phyloP scores from a whole-genome alignment of 2,113 vertebrate species.

The Scartelaos histophorus region DNA sequence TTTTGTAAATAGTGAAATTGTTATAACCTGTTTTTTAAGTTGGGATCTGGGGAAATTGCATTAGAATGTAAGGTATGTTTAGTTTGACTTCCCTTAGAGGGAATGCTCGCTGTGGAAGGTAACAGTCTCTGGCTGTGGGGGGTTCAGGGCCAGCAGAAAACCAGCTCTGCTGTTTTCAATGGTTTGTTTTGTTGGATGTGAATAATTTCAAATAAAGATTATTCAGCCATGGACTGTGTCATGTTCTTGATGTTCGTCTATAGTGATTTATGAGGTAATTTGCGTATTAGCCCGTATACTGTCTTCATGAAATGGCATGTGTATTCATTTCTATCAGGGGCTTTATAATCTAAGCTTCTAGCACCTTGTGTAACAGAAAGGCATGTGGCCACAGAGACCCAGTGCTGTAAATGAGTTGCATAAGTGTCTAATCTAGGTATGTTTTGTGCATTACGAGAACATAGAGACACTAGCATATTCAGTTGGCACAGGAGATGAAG shows the following conservation, averaged over 20 bases:
- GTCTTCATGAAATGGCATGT: neutral
- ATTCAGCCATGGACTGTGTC: neutral
- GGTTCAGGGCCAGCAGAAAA: conserved; percentile 36
- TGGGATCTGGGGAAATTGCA: conserved; percentile 55
- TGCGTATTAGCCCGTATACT: neutral
- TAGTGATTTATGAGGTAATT: neutral
- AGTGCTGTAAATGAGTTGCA: conserved; percentile 15
- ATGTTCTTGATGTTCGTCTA: neutral
- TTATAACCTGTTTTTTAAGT: conserved; percentile 62
- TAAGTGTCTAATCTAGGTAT: conserved; percentile 15
- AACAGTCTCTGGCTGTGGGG: conserved; percentile 26
- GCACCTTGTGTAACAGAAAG: conserved; percentile 17
- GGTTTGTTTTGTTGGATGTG: conserved; percentile 40
- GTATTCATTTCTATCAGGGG: neutral
- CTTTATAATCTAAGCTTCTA: neutral
- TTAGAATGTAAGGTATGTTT: conserved; percentile 43
- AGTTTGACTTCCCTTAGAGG: conserved; percentile 27
- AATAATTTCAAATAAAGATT: conserved; percentile 65
- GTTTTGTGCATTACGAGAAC: neutral
- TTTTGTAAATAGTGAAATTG: conserved; percentile 69
- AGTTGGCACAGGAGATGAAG: conserved; percentile 17
- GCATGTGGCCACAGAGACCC: conserved; percentile 4
- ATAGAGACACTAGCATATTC: conserved; percentile 6
- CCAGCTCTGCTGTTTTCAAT: conserved; percentile 47
- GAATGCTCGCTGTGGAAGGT: conserved; percentile 25